phyloP scores from a whole-genome alignment of 1,140 invertebrate species.

The Batillaria attramentaria region DNA sequence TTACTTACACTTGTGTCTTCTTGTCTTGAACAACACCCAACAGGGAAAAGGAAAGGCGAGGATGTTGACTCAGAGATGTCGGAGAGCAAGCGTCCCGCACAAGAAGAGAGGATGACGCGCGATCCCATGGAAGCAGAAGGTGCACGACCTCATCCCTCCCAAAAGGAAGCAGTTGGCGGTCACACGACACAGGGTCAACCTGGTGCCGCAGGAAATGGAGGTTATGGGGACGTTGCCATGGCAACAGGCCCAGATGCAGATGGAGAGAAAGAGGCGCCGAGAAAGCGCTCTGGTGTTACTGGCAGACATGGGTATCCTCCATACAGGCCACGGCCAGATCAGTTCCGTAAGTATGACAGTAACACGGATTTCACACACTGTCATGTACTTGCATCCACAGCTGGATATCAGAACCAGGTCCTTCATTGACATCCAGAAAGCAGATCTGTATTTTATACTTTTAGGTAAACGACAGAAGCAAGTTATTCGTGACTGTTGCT shows the following conservation, averaged over 20 bases:
- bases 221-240: slow-evolving; percentile 4
- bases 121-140: slow-evolving; percentile 19
- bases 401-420: no score
- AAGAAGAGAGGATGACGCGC: background rate
- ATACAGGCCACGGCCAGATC: slow-evolving; percentile 17
- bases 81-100: slow-evolving; percentile 19
- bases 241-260: background rate
- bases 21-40: no score
- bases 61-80: slow-evolving; percentile 5
- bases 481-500: no score
- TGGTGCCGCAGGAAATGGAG: background rate
- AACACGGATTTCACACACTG: no score
- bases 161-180: no score
- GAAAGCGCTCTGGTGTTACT: background rate
- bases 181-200: background rate
- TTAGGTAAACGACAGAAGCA: no score
- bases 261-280: slow-evolving; percentile 9
- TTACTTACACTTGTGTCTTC: no score
- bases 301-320: slow-evolving; percentile 16
- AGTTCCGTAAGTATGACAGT: slow-evolving; percentile 24
- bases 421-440: no score
- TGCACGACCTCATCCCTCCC: no score
- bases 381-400: no score
- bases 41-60: slow-evolving; percentile 27
- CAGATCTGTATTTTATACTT: no score